Evolutionary conservation across 2,113 vertebrate species (phyloP).

Genomic region (Morphnarchus princeps): DNA sequence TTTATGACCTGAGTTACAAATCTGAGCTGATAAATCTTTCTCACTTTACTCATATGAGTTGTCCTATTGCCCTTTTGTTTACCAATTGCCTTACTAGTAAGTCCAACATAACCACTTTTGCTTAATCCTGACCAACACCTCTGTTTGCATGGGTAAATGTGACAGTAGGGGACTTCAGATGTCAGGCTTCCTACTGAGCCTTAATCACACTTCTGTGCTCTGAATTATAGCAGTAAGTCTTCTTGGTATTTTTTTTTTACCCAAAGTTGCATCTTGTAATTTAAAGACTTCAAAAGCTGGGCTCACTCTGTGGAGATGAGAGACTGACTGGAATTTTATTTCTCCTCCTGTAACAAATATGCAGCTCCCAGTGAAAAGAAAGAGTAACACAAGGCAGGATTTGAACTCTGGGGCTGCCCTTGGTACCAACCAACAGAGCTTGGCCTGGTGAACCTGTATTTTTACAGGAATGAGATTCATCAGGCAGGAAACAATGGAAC

Average conservation of each 20-base stretch:
- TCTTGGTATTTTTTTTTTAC: not conserved
- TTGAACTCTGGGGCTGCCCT: not conserved
- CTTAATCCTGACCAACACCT: not conserved
- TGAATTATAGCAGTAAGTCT: not conserved
- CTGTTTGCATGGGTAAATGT: not conserved
- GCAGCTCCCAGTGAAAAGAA: not conserved
- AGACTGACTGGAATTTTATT: not conserved
- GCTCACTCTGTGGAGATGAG: not conserved
- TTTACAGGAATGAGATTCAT: not conserved
- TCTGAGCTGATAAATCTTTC: not conserved
- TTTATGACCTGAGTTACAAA: not conserved
- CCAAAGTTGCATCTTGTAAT: not conserved
- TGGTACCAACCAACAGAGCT: not conserved
- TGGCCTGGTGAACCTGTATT: not conserved
- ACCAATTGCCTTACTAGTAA: constrained; percentile 27
- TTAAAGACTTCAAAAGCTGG: not conserved
- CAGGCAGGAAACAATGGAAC: not conserved
- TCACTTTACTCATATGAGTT: not conserved
- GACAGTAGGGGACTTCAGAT: not conserved
- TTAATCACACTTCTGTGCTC: not conserved
- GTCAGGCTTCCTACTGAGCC: not conserved
- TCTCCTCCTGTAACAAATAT: not conserved
- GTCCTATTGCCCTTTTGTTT: constrained; percentile 22
- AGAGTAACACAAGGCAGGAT: not conserved
- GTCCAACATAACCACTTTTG: not conserved